Evolutionary conservation across 2,113 vertebrate genomes (phyloP).

Genomic region (Rhagologus leucostigma): DNA sequence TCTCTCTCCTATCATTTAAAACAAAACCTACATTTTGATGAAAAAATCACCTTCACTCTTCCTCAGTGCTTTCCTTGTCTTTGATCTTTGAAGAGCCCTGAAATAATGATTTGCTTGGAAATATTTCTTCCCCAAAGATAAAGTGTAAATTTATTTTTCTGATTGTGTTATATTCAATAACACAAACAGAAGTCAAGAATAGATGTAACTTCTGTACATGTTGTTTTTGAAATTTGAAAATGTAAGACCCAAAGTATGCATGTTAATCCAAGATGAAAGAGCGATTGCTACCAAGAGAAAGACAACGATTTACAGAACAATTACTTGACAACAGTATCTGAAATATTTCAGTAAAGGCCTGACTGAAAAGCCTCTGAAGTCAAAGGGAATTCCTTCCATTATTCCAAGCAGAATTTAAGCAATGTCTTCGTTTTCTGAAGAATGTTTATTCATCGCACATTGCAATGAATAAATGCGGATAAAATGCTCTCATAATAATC

Average conservation of each 20-base stretch:
- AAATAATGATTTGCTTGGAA: constrained; percentile 57
- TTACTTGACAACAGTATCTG: neutral
- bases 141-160: constrained; percentile 19
- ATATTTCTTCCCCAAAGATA: constrained; percentile 16
- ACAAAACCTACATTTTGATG: neutral
- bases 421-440: neutral
- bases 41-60: neutral
- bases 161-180: neutral
- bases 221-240: constrained; percentile 3
- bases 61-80: neutral
- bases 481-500: neutral
- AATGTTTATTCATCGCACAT: neutral
- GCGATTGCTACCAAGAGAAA: neutral
- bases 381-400: neutral
- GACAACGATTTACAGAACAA: constrained; percentile 11
- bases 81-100: constrained; percentile 29
- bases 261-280: constrained; percentile 49
- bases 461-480: neutral
- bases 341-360: neutral
- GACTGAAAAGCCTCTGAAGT: neutral
- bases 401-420: neutral
- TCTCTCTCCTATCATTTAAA: neutral
- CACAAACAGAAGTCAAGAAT: neutral
- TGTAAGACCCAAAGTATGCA: constrained; percentile 12
- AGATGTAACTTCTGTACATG: neutral